Evolutionary conservation across 2,888 invertebrate species (phyloP).

Genomic region (Campoletis raptor): DNA sequence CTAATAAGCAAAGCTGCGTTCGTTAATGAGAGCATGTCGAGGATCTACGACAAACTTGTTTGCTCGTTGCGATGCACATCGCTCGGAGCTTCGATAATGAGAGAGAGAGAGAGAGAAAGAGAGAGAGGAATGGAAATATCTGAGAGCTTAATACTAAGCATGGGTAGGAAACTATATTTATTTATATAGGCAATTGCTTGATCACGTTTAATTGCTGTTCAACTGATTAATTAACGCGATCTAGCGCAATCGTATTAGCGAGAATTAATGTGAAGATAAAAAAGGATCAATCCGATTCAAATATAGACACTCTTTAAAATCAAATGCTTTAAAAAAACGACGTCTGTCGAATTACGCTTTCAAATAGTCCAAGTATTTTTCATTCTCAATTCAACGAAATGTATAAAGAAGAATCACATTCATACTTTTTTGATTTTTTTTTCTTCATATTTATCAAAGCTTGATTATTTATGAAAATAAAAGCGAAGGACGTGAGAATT

Average conservation of each 20-base stretch:
- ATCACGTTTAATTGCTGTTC: conserved; percentile 18
- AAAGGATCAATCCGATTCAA: not conserved
- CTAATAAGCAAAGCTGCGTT: conserved; percentile 49
- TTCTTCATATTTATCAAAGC: not conserved
- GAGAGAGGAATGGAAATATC: conserved; percentile 2
- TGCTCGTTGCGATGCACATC: conserved; percentile 28
- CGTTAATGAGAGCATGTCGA: conserved; percentile 41
- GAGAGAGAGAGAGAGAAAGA: not conserved
- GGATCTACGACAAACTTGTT: conserved; percentile 36
- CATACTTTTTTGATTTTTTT: not conserved
- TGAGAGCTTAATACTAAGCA: conserved; percentile 19
- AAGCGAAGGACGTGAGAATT: not conserved
- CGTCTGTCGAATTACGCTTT: not conserved
- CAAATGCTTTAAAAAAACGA: not conserved
- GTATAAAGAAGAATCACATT: not conserved
- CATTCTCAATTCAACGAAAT: not conserved
- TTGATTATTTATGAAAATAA: not conserved
- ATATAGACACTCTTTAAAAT: not conserved
- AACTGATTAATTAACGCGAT: conserved; percentile 10
- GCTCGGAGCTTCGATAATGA: conserved; percentile 43
- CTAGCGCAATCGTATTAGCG: not conserved
- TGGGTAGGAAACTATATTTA: conserved; percentile 8
- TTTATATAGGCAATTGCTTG: conserved; percentile 20
- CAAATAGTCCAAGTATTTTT: not conserved
- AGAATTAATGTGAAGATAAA: not conserved